A percentile compares a stretch with the other conserved stretches of the same genome.
Conservation (phyloP, 2,113 vertebrate species). For the Leptodactylus fuscus region DNA sequence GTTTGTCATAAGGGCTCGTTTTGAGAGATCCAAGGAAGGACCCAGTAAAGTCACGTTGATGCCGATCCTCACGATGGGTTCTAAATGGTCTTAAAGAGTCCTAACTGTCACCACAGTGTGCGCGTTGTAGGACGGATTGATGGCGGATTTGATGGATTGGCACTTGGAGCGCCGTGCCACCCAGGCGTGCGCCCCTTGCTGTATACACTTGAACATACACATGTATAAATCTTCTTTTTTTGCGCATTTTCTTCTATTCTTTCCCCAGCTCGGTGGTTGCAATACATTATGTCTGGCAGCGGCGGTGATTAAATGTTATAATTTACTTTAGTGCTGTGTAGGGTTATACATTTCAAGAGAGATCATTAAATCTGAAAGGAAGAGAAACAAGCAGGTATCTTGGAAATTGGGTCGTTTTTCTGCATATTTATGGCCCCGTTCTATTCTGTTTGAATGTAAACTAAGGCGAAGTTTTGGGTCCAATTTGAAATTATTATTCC, state of each 20-base stretch:
- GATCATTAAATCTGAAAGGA: conserved; percentile 52
- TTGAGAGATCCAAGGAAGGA: no score
- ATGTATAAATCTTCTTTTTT: conserved; percentile 25
- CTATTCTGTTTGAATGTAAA: conserved; percentile 35
- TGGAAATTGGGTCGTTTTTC: conserved; percentile 48
- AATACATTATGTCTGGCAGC: conserved; percentile 47
- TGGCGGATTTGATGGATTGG: not conserved
- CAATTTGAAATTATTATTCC: conserved; percentile 45
- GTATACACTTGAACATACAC: not conserved
- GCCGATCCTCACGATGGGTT: not conserved
- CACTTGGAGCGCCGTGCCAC: not conserved
- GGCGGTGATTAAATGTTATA: conserved; percentile 44
- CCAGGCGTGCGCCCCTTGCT: not conserved
- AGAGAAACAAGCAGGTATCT: conserved; percentile 50
- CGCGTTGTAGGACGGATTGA: not conserved
- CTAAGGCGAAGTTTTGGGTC: conserved; percentile 39
- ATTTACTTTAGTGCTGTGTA: conserved; percentile 41
- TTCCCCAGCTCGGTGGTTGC: conserved; percentile 34
- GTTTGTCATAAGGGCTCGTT: no score
- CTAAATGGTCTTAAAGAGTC: not conserved
- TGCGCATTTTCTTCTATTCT: conserved; percentile 2
- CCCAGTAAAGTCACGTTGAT: no score
- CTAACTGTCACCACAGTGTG: not conserved
- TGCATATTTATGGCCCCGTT: conserved; percentile 44
- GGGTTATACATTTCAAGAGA: conserved; percentile 50